These are phyloP conservation scores for Muschampia plurimacula DNA, from an alignment of 2,888 invertebrate species.

Conservation along the genomic window DNA sequence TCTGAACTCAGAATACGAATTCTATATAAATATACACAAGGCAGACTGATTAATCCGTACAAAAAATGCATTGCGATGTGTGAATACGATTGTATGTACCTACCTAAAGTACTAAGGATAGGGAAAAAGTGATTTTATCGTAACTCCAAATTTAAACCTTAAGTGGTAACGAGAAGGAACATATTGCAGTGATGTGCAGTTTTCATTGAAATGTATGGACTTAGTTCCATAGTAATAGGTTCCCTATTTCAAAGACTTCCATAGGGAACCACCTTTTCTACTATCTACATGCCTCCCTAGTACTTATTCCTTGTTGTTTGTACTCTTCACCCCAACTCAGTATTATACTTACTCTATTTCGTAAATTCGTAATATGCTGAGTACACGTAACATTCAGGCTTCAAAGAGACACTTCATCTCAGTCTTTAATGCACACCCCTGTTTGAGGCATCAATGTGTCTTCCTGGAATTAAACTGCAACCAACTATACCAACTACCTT, in stretches of 20 bases:
- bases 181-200: background rate
- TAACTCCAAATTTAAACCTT: background rate
- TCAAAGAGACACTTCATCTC: constrained; percentile 34
- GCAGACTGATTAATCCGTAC: background rate
- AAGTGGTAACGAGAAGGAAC: background rate
- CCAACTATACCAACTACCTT: constrained; percentile 12
- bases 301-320: background rate
- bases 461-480: constrained; percentile 52
- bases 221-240: background rate
- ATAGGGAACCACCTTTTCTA: no score
- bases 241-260: background rate
- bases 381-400: constrained; percentile 27
- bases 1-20: background rate
- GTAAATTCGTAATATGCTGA: constrained; percentile 38
- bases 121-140: background rate
- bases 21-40: background rate
- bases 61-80: background rate
- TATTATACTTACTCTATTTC: constrained; percentile 28
- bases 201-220: background rate
- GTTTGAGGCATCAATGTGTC: constrained; percentile 55
- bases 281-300: background rate
- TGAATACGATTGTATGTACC: background rate
- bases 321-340: constrained; percentile 25
- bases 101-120: background rate
- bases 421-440: constrained; percentile 62